phyloP scores from a whole-genome alignment of 2,797 vertebrate genomes.

The Smutsia gigantea region DNA sequence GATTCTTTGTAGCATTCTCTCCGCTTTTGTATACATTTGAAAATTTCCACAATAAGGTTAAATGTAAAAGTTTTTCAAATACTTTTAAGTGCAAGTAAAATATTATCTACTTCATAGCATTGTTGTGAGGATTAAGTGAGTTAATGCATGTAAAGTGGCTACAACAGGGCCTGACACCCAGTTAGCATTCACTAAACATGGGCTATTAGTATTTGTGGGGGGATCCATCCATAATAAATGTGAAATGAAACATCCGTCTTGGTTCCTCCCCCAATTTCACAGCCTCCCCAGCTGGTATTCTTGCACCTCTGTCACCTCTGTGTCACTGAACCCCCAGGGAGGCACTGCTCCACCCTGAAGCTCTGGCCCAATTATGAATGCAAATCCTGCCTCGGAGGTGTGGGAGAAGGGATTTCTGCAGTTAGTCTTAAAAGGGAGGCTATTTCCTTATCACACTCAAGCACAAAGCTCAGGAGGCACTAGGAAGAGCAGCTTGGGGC shows the following conservation, averaged over 20 bases:
- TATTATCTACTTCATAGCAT: not conserved
- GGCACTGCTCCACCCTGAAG: not conserved
- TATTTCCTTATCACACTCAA: not conserved
- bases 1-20: not conserved
- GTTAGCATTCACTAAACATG: not conserved
- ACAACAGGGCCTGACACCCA: not conserved
- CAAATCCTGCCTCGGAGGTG: not conserved
- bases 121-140: not conserved
- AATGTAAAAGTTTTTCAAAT: not conserved
- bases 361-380: not conserved
- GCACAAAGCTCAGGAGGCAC: not conserved
- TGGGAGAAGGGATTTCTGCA: not conserved
- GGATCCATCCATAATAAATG: fast-evolving
- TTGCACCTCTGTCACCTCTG: not conserved
- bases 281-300: not conserved
- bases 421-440: not conserved
- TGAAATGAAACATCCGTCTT: not conserved
- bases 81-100: not conserved
- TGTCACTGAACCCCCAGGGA: not conserved
- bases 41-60: not conserved
- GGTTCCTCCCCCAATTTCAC: not conserved
- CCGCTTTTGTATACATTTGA: not conserved
- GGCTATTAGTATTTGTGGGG: not conserved
- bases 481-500: not conserved
- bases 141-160: not conserved